phyloP scores from a whole-genome alignment of 92 coral and sea anemone species.

The Siderastrea radians region DNA sequence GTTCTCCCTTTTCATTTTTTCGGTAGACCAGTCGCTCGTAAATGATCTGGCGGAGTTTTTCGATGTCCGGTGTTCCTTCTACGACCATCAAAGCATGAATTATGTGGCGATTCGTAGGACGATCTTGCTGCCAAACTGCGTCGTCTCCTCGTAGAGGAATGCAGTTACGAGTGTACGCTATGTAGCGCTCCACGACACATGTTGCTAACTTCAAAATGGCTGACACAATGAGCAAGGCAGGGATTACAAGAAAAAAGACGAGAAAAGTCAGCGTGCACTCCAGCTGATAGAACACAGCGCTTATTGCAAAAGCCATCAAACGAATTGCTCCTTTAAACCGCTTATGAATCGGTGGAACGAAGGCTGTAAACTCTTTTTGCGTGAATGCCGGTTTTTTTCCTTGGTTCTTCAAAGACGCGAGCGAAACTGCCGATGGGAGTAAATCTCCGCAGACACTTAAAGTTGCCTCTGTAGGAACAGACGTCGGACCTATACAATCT shows the following conservation, averaged over 20 bases:
- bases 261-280: slow-evolving; percentile 68
- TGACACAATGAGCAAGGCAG: slow-evolving; percentile 67
- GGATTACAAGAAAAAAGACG: slow-evolving; percentile 66
- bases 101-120: slow-evolving; percentile 92
- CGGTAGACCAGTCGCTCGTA: slow-evolving; percentile 88
- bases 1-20: slow-evolving; percentile 80
- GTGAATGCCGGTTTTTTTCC: not conserved
- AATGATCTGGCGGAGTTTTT: slow-evolving; percentile 78
- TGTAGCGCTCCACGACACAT: slow-evolving; percentile 58
- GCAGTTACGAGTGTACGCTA: slow-evolving; percentile 71
- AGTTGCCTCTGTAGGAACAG: slow-evolving; percentile 4
- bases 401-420: not conserved
- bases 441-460: slow-evolving; percentile 22
- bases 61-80: slow-evolving; percentile 85
- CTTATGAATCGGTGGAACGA: slow-evolving; percentile 28
- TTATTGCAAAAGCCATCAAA: slow-evolving; percentile 29
- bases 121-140: slow-evolving; percentile 99
- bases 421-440: not conserved
- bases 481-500: slow-evolving; percentile 24
- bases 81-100: slow-evolving; percentile 88
- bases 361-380: slow-evolving; percentile 1
- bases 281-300: slow-evolving; percentile 38
- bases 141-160: slow-evolving; percentile 89
- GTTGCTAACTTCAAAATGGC: slow-evolving; percentile 70
- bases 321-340: slow-evolving; percentile 18